These are phyloP conservation scores for Wiebesia pumilae DNA, from an alignment of 1,140 invertebrate genomes.

Conservation along the genomic window DNA sequence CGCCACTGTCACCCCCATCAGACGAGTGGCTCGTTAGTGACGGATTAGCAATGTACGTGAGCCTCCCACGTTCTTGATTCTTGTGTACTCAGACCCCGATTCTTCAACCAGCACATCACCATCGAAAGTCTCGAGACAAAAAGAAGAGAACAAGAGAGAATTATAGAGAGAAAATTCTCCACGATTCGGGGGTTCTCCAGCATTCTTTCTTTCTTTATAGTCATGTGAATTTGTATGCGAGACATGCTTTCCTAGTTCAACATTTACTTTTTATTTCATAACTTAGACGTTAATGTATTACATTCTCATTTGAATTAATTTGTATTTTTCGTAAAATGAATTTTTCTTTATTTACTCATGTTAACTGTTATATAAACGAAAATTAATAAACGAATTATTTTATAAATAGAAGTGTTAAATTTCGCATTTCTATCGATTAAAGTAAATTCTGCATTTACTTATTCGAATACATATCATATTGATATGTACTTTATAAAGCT, in stretches of 20 bases:
- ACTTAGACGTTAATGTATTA: not conserved
- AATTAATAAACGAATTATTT: too few species aligned
- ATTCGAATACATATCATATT: too few species aligned
- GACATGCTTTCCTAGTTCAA: not conserved
- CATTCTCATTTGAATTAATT: not conserved
- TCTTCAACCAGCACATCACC: constrained; percentile 53
- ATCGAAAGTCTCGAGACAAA: constrained; percentile 60
- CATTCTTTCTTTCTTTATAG: not conserved
- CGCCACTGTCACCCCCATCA: constrained; percentile 62
- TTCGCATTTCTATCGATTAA: too few species aligned
- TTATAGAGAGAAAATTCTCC: not conserved
- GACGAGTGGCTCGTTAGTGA: constrained; percentile 68
- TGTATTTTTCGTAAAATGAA: too few species aligned
- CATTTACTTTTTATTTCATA: not conserved
- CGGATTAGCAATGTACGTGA: constrained; percentile 71
- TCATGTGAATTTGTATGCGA: not conserved
- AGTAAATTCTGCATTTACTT: too few species aligned
- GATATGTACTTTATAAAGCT: too few species aligned
- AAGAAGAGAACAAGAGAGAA: constrained; percentile 19
- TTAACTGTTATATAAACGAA: too few species aligned
- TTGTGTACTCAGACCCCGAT: constrained; percentile 66
- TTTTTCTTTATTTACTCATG: too few species aligned
- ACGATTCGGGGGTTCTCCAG: not conserved
- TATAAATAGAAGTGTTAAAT: too few species aligned
- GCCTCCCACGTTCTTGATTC: constrained; percentile 62